Conservation (phyloP, 2,888 invertebrate species). For the Panopea generosa region DNA sequence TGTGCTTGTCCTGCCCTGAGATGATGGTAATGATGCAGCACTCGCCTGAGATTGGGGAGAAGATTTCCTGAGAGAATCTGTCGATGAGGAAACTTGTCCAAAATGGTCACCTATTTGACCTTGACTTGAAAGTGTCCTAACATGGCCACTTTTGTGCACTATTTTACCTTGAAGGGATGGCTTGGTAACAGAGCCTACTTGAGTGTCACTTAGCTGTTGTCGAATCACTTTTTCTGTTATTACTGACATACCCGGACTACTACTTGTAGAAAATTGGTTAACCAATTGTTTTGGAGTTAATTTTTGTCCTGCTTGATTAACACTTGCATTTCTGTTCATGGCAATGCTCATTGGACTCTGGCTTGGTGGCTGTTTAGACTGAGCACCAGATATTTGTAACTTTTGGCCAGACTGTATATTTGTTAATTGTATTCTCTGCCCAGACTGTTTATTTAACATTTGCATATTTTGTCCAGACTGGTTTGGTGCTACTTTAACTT, state of each 20-base stretch:
- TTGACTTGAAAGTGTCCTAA: too few species aligned
- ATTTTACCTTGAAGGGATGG: conserved; percentile 14
- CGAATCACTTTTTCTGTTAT: conserved; percentile 49
- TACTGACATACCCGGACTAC: conserved; percentile 19
- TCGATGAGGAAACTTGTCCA: conserved; percentile 5
- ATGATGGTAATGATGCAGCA: not conserved
- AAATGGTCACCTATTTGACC: not conserved
- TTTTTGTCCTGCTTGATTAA: conserved; percentile 11
- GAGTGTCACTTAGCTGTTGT: conserved; percentile 38
- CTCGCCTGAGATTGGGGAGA: conserved; percentile 42
- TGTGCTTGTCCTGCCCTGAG: conserved; percentile 33
- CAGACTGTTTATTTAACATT: not conserved
- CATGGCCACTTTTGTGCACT: too few species aligned
- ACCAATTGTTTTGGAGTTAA: conserved; percentile 30
- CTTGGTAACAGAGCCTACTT: too few species aligned
- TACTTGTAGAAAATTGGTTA: conserved; percentile 25
- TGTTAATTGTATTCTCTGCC: not conserved
- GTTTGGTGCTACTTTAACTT: not conserved
- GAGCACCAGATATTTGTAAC: not conserved
- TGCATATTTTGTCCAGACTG: not conserved
- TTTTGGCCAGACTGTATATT: not conserved
- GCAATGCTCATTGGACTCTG: conserved; percentile 54
- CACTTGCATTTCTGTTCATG: conserved; percentile 34
- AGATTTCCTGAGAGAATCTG: conserved; percentile 56
- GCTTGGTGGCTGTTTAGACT: conserved; percentile 14